phyloP scores from a whole-genome alignment of 2,113 vertebrate species.

The Caranx ignobilis region DNA sequence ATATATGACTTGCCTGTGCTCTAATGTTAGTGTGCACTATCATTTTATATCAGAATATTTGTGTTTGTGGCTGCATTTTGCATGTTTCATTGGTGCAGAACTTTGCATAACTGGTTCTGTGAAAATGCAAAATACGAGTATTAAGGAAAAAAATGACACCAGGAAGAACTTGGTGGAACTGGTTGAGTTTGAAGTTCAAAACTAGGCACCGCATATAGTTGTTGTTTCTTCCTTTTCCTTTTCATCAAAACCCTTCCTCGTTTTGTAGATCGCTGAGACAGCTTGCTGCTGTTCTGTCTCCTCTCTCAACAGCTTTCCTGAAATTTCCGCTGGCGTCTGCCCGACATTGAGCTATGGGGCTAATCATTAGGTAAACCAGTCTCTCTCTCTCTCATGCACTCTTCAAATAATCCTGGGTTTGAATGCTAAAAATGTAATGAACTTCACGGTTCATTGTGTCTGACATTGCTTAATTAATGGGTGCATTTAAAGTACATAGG shows the following conservation, averaged over 20 bases:
- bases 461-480: constrained; percentile 99
- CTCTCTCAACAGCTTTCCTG: constrained; percentile 60
- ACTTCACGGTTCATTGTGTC: constrained; percentile 99
- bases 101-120: neutral
- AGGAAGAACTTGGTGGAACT: neutral
- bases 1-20: neutral
- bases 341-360: constrained; percentile 87
- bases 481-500: constrained; percentile 99
- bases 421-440: constrained; percentile 99
- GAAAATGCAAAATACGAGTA: constrained; percentile 1
- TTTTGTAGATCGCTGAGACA: constrained; percentile 59
- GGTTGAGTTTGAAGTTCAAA: constrained; percentile 46
- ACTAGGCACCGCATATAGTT: constrained; percentile 30
- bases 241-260: constrained; percentile 49
- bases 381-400: constrained; percentile 76
- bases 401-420: constrained; percentile 97
- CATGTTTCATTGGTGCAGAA: neutral
- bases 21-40: neutral
- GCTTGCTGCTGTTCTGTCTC: constrained; percentile 56
- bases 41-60: neutral
- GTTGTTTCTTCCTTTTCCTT: constrained; percentile 40
- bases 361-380: constrained; percentile 95
- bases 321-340: constrained; percentile 87
- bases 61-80: neutral
- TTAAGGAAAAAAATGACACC: neutral